Percentiles rank a stretch among this genome's conserved stretches.
These are phyloP conservation scores for Chymomyza caudatula DNA, from an alignment of 2,888 invertebrate genomes.

Conservation along the genomic window DNA sequence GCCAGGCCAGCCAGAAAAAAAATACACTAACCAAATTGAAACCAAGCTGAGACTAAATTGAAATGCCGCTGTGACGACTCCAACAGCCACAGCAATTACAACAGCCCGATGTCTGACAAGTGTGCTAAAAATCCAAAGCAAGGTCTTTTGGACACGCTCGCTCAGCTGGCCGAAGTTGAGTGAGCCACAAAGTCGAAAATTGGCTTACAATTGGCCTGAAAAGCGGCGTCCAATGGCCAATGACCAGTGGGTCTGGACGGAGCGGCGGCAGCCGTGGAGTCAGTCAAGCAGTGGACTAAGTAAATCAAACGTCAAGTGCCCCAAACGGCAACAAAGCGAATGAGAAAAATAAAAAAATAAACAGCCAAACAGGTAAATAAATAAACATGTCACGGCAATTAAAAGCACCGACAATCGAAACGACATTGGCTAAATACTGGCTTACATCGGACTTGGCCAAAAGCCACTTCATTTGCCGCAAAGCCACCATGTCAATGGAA, in stretches of 20 bases:
- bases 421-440: neutral
- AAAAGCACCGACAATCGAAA: conserved; percentile 35
- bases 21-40: conserved; percentile 15
- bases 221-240: conserved; percentile 38
- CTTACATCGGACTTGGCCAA: neutral
- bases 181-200: conserved; percentile 54
- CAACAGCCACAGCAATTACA: neutral
- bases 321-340: conserved; percentile 9
- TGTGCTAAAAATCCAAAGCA: conserved; percentile 48
- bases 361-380: conserved; percentile 26
- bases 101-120: conserved; percentile 41
- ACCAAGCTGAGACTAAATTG: conserved; percentile 22
- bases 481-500: neutral
- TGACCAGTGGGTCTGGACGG: neutral
- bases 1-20: conserved; percentile 34
- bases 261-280: neutral
- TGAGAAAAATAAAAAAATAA: conserved; percentile 23
- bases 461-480: neutral
- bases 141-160: conserved; percentile 2
- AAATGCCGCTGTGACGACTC: conserved; percentile 5
- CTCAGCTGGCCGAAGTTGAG: conserved; percentile 9
- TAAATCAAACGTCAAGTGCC: conserved; percentile 55
- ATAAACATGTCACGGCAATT: conserved; percentile 64
- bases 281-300: conserved; percentile 30
- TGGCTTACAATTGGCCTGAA: conserved; percentile 69